Evolutionary conservation across 92 coral and sea anemone genomes (phyloP).

Genomic region (Palythoa heliodiscus): DNA sequence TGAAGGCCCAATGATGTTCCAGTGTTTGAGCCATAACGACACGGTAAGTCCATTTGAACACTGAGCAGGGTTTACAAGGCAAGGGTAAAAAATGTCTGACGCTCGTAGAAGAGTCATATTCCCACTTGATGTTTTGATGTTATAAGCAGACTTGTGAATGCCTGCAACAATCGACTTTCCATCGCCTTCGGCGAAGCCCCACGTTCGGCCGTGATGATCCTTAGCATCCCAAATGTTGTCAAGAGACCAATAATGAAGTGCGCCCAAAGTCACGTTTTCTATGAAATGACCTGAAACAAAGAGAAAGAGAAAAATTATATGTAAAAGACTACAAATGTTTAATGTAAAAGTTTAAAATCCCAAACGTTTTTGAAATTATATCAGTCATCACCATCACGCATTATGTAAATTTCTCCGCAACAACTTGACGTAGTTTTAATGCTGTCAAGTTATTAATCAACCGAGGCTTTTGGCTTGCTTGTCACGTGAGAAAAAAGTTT

Average conservation of each 20-base stretch:
- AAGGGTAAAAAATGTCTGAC: neutral
- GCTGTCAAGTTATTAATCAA: too few relatives aligned
- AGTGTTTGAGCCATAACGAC: constrained; percentile 23
- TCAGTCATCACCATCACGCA: too few relatives aligned
- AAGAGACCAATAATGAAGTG: constrained; percentile 23
- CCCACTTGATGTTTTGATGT: neutral
- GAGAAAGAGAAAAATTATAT: too few relatives aligned
- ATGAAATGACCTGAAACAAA: constrained; percentile 11
- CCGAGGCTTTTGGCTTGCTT: too few relatives aligned
- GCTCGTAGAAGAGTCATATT: constrained; percentile 15
- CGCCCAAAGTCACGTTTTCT: neutral
- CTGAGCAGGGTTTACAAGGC: constrained; percentile 7
- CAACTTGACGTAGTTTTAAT: too few relatives aligned
- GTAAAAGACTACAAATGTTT: too few relatives aligned
- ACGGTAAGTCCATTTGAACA: constrained; percentile 8
- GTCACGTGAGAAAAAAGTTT: too few relatives aligned
- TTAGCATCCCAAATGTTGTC: constrained; percentile 13
- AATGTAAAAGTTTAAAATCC: too few relatives aligned
- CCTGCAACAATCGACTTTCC: constrained; percentile 15
- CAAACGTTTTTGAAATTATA: too few relatives aligned
- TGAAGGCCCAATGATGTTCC: neutral
- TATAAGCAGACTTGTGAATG: neutral
- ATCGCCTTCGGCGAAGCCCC: neutral
- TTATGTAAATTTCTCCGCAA: too few relatives aligned
- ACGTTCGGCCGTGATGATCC: neutral